A percentile compares a stretch with the other conserved stretches of the same genome.
These are phyloP conservation scores for Alauda arvensis DNA, from an alignment of 2,797 vertebrate genomes.

Conservation along the genomic window DNA sequence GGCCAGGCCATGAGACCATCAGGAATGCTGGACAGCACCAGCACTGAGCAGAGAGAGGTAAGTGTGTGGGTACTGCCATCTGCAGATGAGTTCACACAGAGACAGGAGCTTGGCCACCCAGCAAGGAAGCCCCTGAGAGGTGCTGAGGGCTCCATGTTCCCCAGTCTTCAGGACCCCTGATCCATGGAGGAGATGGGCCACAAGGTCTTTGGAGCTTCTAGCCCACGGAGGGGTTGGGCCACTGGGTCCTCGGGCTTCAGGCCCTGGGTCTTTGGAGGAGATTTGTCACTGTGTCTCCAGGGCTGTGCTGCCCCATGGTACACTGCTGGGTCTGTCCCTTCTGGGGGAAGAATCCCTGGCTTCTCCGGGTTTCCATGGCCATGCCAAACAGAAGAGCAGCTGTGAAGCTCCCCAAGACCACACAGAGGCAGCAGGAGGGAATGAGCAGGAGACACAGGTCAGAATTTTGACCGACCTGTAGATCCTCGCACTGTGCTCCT, in stretches of 20 bases:
- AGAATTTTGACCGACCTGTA: not conserved
- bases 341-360: not conserved
- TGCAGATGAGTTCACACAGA: not conserved
- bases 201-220: not conserved
- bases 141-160: not conserved
- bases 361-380: accelerated
- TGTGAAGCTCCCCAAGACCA: not conserved
- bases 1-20: not conserved
- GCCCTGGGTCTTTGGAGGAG: not conserved
- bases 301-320: not conserved
- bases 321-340: not conserved
- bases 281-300: not conserved
- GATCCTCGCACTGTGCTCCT: accelerated
- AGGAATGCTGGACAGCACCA: not conserved
- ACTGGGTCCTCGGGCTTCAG: not conserved
- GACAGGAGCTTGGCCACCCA: not conserved
- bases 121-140: not conserved
- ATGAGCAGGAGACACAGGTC: not conserved
- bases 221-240: not conserved
- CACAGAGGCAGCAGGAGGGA: not conserved
- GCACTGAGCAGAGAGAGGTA: not conserved
- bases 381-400: not conserved
- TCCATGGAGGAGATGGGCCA: not conserved
- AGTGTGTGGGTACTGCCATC: not conserved
- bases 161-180: not conserved